phyloP scores from a whole-genome alignment of 2,888 invertebrate genomes.

The Drosophila villosipedis region DNA sequence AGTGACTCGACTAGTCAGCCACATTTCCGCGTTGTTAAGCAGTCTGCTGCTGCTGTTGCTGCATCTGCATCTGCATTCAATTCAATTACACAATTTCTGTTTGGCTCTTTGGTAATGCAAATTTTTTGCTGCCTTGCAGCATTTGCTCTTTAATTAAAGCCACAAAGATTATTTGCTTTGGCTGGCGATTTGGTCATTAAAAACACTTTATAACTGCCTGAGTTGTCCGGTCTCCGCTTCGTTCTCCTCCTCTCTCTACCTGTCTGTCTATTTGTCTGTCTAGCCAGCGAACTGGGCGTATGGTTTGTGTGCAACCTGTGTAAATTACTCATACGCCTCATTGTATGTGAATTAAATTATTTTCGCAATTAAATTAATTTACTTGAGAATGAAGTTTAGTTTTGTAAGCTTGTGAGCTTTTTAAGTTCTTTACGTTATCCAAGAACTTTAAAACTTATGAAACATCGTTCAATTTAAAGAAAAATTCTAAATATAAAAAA shows the following conservation, averaged over 20 bases:
- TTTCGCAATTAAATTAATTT: neutral
- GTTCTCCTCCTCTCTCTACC: conserved; percentile 5
- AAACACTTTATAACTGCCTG: conserved; percentile 54
- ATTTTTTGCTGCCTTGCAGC: conserved; percentile 40
- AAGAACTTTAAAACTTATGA: neutral
- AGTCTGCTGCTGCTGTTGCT: conserved; percentile 24
- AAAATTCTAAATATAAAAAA: no score
- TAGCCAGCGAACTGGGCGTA: conserved; percentile 52
- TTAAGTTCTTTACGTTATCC: neutral
- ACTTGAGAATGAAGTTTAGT: neutral
- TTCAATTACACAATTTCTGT: conserved; percentile 65
- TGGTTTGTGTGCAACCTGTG: conserved; percentile 43
- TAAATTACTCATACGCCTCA: conserved; percentile 74
- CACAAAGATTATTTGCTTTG: conserved; percentile 49
- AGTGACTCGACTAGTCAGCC: conserved; percentile 42
- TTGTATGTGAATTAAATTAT: conserved; percentile 26
- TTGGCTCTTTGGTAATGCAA: conserved; percentile 62
- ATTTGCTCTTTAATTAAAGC: conserved; percentile 68
- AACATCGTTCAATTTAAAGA: no score
- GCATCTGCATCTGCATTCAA: conserved; percentile 60
- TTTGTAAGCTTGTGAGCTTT: neutral
- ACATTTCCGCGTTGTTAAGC: conserved; percentile 72
- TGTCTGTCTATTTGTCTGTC: conserved; percentile 26
- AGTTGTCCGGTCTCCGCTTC: neutral
- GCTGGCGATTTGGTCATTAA: conserved; percentile 54